Conservation (phyloP, 2,113 vertebrate species). For the Isichthys henryi region DNA sequence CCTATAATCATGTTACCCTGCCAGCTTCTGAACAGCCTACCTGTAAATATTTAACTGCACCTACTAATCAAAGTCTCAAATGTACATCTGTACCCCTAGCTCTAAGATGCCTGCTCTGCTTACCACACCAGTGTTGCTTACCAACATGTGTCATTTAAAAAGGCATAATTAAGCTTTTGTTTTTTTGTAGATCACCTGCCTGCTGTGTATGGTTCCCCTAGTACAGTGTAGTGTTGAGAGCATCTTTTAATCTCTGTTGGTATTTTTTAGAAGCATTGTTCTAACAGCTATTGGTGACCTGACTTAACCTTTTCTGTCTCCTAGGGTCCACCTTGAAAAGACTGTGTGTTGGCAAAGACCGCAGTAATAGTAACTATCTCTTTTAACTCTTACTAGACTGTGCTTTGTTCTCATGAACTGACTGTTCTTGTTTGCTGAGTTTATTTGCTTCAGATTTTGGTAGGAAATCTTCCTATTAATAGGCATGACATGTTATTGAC, state of each 20-base stretch:
- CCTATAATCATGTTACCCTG: background rate
- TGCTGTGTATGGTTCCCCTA: background rate
- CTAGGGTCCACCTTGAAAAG: conserved; percentile 93
- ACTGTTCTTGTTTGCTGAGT: background rate
- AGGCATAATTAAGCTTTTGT: background rate
- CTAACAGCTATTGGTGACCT: conserved; percentile 34
- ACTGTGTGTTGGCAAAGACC: conserved; percentile 97
- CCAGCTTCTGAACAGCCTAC: background rate
- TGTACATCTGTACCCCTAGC: background rate
- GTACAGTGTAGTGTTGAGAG: background rate
- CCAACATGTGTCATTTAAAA: background rate
- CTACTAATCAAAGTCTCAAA: background rate
- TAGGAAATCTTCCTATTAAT: background rate
- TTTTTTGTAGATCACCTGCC: background rate
- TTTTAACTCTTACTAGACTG: conserved; percentile 50
- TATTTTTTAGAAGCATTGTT: background rate
- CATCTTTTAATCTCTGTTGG: background rate
- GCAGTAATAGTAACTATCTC: conserved; percentile 89
- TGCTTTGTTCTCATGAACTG: conserved; percentile 45
- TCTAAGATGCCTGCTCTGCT: background rate
- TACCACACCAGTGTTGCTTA: background rate
- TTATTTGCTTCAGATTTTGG: background rate
- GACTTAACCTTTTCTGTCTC: conserved; percentile 32
- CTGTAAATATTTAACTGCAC: background rate
- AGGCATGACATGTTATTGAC: background rate